Base-by-base conservation (phyloP, 2,113 vertebrate species). In the Corythaeola cristata region DNA sequence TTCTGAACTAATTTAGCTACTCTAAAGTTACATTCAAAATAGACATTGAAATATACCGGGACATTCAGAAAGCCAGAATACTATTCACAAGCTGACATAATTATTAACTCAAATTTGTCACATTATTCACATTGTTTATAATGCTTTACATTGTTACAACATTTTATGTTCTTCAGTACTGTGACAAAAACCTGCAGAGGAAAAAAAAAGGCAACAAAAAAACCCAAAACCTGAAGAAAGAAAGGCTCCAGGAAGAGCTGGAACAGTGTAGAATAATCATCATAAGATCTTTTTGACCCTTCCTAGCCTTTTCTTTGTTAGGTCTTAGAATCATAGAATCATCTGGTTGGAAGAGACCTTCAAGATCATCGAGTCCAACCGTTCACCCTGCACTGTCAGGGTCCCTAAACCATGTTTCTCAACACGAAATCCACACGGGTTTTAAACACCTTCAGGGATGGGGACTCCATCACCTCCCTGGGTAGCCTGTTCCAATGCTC, bases 21-120 rank as follows among this genome's bases (percentile, higher is more conserved):
- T 75, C 28, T 60, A 76, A 68, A 86, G 75, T 64, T 82, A 7
- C 45, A 32, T 68, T 79, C 49, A 92, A 92, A 92, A 64, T 32
- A 91, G 63, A 64, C 27, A 44, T 23, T 82, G 69, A 83, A 88
- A 88, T 68, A 79, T 47, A 59, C 12, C 28, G 74, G 12, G 3
- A 35, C 63, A 77, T 41, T 82, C 37, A 75, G 47, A 92, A 90
- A 68, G 3, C 9, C 22, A 88, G 24, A 75, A 68, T 72, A 33
- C 28, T 75, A 26, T 78, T 92, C 69, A 77, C 28, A 81, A 39
- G 1, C 4, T 93, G 60, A 78, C 11, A 35, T 23, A 77, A 32
- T 77, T 79, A 71, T 87, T 95, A 89, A 83, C 64, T 26, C 2
- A 0, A 63, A 68, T 89, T 93, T 96, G 23, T 92, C 75, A 86